Evolutionary conservation across 1,140 invertebrate species (phyloP).

Genomic region (Bombus soroeensis): DNA sequence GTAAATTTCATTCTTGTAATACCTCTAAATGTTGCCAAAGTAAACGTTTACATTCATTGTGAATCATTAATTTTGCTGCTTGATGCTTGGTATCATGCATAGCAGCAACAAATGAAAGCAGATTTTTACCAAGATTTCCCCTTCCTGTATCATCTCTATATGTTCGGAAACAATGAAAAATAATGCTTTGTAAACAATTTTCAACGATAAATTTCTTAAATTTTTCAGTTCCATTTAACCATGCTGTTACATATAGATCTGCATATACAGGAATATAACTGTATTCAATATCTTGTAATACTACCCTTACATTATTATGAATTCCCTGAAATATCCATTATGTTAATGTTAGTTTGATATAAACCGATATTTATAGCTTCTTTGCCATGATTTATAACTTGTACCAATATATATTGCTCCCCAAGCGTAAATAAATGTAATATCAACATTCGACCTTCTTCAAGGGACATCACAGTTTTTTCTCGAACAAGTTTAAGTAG

Average conservation of each 20-base stretch:
- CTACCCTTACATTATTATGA: constrained; percentile 53
- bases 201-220: constrained; percentile 59
- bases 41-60: constrained; percentile 47
- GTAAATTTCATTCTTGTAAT: background rate
- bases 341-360: background rate
- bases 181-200: constrained; percentile 57
- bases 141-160: constrained; percentile 50
- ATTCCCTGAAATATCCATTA: constrained; percentile 50
- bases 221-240: constrained; percentile 24
- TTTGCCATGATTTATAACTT: constrained; percentile 10
- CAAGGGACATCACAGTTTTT: constrained; percentile 51
- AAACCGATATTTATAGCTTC: background rate
- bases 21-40: constrained; percentile 68
- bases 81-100: constrained; percentile 49
- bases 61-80: constrained; percentile 43
- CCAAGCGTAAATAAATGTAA: constrained; percentile 59
- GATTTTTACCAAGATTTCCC: constrained; percentile 61
- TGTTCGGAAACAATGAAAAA: constrained; percentile 65
- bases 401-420: constrained; percentile 65
- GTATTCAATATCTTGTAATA: constrained; percentile 48
- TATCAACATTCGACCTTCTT: constrained; percentile 61
- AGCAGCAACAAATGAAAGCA: constrained; percentile 56
- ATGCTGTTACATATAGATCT: constrained; percentile 56
- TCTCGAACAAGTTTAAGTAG: constrained; percentile 55
- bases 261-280: constrained; percentile 51